Evolutionary conservation across 1,140 invertebrate species (phyloP).

Genomic region (Trichoplusia ni): DNA sequence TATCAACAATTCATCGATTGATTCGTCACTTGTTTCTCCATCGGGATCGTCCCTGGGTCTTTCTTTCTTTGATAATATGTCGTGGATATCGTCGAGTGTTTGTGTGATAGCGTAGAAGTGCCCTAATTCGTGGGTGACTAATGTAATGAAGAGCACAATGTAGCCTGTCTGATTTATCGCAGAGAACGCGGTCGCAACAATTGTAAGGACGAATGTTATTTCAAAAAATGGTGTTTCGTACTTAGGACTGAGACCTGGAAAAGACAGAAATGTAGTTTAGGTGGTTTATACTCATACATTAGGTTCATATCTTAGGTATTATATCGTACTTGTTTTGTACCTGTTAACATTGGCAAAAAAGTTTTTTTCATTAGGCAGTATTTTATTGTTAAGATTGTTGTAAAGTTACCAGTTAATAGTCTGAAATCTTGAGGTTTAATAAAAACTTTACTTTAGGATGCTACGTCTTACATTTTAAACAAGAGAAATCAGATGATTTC

Average conservation of each 20-base stretch:
- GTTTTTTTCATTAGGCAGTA: no score
- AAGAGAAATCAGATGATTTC: no score
- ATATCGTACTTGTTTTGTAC: no score
- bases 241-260: constrained; percentile 44
- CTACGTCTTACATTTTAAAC: no score
- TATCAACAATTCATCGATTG: constrained; percentile 30
- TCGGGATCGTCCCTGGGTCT: neutral
- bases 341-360: no score
- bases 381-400: no score
- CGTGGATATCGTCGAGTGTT: constrained; percentile 38
- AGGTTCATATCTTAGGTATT: neutral
- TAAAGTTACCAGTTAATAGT: no score
- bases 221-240: constrained; percentile 48
- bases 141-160: constrained; percentile 46
- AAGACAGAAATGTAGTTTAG: neutral
- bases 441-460: no score
- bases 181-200: constrained; percentile 42
- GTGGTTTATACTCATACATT: neutral
- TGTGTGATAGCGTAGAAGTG: constrained; percentile 50
- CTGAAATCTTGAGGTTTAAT: no score
- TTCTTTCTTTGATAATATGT: constrained; percentile 15
- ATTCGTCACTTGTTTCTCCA: neutral
- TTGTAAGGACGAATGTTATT: constrained; percentile 41
- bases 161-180: constrained; percentile 51
- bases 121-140: constrained; percentile 45